A percentile compares a stretch with the other conserved stretches of the same genome.
These are phyloP conservation scores for Cavia aperea DNA, from an alignment of 2,113 vertebrate species.

Conservation along the genomic window DNA sequence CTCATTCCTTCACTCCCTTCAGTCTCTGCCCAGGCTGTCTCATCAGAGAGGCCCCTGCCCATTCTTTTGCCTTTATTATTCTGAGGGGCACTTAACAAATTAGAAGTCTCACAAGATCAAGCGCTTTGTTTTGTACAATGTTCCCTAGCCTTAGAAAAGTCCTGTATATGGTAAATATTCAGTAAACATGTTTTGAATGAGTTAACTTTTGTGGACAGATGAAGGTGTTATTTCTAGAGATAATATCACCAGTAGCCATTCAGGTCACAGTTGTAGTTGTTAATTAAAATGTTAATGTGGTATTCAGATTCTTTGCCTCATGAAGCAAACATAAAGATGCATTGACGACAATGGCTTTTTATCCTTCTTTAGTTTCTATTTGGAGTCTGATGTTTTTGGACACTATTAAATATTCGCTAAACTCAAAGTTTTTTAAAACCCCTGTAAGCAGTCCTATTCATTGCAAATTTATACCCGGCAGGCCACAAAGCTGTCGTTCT, in stretches of 20 bases:
- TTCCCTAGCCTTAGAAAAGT: neutral
- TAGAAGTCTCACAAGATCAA: neutral
- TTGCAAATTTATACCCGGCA: neutral
- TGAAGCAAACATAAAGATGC: neutral
- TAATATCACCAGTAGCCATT: neutral
- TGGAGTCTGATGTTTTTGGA: constrained; percentile 21
- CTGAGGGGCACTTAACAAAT: neutral
- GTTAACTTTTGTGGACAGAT: neutral
- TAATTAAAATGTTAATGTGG: constrained; percentile 3
- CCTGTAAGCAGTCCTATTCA: constrained; percentile 29
- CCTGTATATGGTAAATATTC: neutral
- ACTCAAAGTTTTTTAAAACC: neutral
- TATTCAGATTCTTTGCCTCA: constrained; percentile 9
- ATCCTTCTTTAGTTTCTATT: constrained; percentile 8
- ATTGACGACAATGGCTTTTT: neutral
- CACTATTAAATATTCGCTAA: constrained; percentile 8
- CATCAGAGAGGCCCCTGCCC: neutral
- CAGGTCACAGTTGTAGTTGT: neutral
- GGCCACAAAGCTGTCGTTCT: constrained; percentile 6
- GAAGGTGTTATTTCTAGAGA: neutral
- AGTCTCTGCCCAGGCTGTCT: neutral
- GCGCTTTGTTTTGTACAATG: neutral
- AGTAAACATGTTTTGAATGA: neutral
- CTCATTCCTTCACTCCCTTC: neutral
- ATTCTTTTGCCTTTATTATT: neutral